Evolutionary conservation across 2,888 invertebrate species (phyloP).

Genomic region (Onchidella celtica): DNA sequence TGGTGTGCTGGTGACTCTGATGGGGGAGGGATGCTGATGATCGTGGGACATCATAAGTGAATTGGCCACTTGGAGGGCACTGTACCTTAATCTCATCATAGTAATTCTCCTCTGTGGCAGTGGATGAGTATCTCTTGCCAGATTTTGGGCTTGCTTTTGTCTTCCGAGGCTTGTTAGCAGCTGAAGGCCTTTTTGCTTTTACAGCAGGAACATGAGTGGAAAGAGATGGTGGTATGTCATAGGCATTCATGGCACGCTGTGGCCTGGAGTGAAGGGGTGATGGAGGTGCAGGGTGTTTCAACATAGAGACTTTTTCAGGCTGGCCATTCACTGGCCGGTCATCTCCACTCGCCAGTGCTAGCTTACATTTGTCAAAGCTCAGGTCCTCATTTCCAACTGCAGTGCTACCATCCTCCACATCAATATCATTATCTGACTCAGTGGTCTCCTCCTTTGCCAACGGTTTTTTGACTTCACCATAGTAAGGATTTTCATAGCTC

Average conservation of each 20-base stretch:
- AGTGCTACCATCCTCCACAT: background rate
- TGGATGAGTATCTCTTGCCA: background rate
- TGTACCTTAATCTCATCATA: slow-evolving; percentile 5
- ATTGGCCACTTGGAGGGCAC: background rate
- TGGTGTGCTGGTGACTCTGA: background rate
- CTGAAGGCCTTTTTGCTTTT: background rate
- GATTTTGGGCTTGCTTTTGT: background rate
- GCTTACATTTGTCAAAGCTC: background rate
- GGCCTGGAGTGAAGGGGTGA: slow-evolving; percentile 16
- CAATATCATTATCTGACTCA: background rate
- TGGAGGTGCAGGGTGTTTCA: slow-evolving; percentile 24
- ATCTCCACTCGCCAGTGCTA: background rate
- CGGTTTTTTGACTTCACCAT: slow-evolving; percentile 18
- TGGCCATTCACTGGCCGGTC: background rate
- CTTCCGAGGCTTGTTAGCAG: background rate
- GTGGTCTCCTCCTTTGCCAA: background rate
- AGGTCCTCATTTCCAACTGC: background rate
- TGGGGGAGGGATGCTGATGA: background rate
- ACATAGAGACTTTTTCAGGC: background rate
- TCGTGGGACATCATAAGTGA: slow-evolving; percentile 38
- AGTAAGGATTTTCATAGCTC: slow-evolving; percentile 45
- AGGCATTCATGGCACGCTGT: slow-evolving; percentile 40
- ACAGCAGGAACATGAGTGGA: background rate
- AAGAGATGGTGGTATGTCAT: slow-evolving; percentile 37
- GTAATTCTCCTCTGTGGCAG: background rate